These are phyloP conservation scores for Teinopalpus imperialis DNA, from an alignment of 2,888 invertebrate species.

Conservation along the genomic window DNA sequence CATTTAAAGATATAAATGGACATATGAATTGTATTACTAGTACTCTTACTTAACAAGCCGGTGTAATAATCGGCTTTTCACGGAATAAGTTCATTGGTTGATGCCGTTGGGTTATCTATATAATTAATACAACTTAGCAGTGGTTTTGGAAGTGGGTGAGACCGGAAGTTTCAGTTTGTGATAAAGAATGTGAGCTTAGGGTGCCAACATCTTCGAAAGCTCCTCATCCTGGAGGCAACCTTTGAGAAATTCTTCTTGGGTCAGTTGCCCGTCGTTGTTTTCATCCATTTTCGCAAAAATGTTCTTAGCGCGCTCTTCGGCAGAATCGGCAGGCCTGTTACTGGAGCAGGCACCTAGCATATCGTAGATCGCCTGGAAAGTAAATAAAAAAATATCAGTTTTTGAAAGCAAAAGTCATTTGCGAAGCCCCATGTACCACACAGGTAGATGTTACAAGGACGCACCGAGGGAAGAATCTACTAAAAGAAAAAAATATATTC, in stretches of 20 bases:
- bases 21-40: too few species aligned
- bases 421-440: too few species aligned
- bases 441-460: too few species aligned
- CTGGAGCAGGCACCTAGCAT: constrained; percentile 99
- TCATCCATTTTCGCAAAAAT: constrained; percentile 99
- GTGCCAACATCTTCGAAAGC: constrained; percentile 96
- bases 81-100: too few species aligned
- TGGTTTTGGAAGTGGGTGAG: constrained; percentile 40
- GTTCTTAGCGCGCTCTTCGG: constrained; percentile 98
- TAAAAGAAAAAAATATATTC: too few species aligned
- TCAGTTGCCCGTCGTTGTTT: constrained; percentile 98
- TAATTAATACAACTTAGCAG: constrained; percentile 38
- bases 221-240: constrained; percentile 98
- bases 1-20: too few species aligned
- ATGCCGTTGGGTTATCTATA: constrained; percentile 56
- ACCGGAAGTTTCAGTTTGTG: constrained; percentile 30
- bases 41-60: too few species aligned
- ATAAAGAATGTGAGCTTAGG: constrained; percentile 81
- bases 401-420: too few species aligned
- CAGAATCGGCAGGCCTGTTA: constrained; percentile 96
- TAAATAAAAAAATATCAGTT: too few species aligned
- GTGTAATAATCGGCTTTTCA: too few species aligned
- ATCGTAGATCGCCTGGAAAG: constrained; percentile 97
- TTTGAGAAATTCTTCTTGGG: constrained; percentile 98
- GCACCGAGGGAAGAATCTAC: too few species aligned